Conservation (phyloP, 2,113 vertebrate genomes). For the Hystrix brachyura region DNA sequence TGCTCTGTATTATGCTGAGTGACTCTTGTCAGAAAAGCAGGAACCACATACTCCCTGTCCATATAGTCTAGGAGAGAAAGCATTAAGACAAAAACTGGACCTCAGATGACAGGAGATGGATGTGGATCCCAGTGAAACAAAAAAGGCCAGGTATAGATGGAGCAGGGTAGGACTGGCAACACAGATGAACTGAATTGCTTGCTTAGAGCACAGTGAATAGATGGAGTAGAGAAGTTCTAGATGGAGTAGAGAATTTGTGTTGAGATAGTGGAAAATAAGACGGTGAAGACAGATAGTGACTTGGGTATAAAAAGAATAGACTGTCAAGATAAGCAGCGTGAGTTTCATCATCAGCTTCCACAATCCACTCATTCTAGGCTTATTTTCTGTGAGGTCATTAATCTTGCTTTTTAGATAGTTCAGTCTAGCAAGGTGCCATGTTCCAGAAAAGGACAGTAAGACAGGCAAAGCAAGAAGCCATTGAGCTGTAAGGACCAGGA, state of each 20-base stretch:
- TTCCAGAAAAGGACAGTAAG: background rate
- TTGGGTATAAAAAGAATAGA: background rate
- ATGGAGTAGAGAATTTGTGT: background rate
- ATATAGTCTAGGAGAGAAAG: background rate
- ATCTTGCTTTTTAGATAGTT: background rate
- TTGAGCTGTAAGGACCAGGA: background rate
- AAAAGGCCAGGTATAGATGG: fast-evolving
- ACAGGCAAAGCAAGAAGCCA: background rate
- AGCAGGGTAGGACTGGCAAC: background rate
- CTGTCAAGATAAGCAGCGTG: background rate
- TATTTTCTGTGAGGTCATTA: background rate
- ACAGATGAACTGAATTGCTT: background rate
- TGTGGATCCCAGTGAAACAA: background rate
- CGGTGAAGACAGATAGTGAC: background rate
- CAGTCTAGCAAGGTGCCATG: fast-evolving
- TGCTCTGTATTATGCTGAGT: background rate
- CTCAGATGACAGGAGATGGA: background rate
- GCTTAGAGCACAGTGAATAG: background rate
- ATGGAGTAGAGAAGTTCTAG: no score
- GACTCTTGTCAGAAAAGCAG: background rate
- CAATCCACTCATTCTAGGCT: fast-evolving
- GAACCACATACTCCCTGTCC: background rate
- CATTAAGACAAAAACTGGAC: background rate
- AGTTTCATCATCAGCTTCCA: background rate
- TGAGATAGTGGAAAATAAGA: background rate